These are phyloP conservation scores for Dasypus novemcinctus DNA, from an alignment of 2,113 vertebrate genomes.

Conservation along the genomic window DNA sequence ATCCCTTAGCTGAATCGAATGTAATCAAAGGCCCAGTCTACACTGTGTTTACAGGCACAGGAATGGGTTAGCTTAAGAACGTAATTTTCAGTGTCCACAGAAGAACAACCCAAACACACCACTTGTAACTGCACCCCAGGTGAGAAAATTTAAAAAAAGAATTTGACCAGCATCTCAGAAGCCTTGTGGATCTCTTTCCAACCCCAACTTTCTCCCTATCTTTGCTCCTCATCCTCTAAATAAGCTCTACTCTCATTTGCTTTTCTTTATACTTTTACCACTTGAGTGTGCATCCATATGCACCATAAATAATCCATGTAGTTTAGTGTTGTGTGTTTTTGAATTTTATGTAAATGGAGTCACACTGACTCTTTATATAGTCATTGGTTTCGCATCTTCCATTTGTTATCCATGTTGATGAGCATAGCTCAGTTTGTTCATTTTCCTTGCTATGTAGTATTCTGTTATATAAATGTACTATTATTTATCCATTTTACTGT, in stretches of 20 bases:
- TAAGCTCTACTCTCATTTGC: not conserved
- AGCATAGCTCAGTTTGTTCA: not conserved
- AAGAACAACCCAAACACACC: too few species aligned
- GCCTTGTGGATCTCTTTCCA: not conserved
- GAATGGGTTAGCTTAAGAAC: too few species aligned
- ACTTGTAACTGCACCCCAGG: not conserved
- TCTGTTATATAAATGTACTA: not conserved
- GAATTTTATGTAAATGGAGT: not conserved
- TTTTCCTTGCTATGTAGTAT: not conserved
- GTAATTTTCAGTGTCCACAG: too few species aligned
- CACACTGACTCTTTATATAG: not conserved
- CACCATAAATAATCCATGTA: not conserved
- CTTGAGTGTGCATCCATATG: not conserved
- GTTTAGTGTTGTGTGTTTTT: not conserved
- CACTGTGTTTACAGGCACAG: too few species aligned
- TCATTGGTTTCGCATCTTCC: conserved; percentile 4
- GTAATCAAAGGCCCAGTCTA: too few species aligned
- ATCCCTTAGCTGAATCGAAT: too few species aligned
- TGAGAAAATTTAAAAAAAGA: not conserved
- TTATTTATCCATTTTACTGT: not conserved
- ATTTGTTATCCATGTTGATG: not conserved
- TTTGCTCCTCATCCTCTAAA: not conserved
- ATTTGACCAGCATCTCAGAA: not conserved
- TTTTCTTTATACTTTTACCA: not conserved
- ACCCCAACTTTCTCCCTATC: not conserved